These are phyloP conservation scores for Dynastes hyllus DNA, from an alignment of 2,888 invertebrate species.

Conservation along the genomic window DNA sequence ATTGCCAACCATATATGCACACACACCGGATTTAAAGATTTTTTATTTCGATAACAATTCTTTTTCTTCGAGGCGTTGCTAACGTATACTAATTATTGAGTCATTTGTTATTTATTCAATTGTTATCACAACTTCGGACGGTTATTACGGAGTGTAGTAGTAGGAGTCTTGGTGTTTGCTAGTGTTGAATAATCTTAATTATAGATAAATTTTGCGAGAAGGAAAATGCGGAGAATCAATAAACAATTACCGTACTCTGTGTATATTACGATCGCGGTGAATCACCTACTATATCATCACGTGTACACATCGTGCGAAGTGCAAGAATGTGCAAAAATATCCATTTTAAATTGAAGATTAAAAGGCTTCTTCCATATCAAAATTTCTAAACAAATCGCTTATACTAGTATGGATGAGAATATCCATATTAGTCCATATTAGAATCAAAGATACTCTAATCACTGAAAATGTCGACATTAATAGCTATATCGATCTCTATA, in stretches of 20 bases:
- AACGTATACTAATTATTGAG: slow-evolving; percentile 7
- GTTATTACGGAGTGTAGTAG: not conserved
- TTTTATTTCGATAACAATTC: not conserved
- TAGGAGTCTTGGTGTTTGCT: not conserved
- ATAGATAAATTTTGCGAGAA: not conserved
- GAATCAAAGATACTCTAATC: too few relatives aligned
- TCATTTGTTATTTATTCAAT: slow-evolving; percentile 1
- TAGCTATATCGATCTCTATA: too few relatives aligned
- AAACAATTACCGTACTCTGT: not conserved
- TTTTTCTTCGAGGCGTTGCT: not conserved
- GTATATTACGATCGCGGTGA: not conserved
- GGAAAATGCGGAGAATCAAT: not conserved
- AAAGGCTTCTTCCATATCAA: too few relatives aligned
- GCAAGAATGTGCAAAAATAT: too few relatives aligned
- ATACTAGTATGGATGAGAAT: too few relatives aligned
- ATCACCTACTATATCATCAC: too few relatives aligned
- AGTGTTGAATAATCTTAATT: not conserved
- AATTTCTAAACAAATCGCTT: too few relatives aligned
- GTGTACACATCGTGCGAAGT: too few relatives aligned
- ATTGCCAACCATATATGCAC: slow-evolving; percentile 5
- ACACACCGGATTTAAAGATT: slow-evolving; percentile 15
- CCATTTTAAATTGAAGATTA: too few relatives aligned
- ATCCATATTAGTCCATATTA: too few relatives aligned
- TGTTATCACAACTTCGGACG: too few relatives aligned
- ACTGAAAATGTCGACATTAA: too few relatives aligned